phyloP scores from a whole-genome alignment of 2,797 vertebrate genomes.

The Epinephelus coioides region DNA sequence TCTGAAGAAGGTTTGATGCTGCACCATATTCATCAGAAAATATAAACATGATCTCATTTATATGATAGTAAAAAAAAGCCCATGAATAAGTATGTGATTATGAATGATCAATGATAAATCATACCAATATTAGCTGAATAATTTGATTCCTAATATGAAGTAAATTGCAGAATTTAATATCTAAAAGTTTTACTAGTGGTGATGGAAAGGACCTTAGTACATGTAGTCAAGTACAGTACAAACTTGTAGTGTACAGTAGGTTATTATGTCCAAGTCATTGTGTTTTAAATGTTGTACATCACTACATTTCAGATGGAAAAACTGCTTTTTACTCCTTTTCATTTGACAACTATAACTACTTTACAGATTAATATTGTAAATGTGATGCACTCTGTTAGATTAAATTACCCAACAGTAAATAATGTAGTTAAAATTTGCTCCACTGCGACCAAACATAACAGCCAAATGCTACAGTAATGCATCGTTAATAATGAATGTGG shows the following conservation, averaged over 20 bases:
- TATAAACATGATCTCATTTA: no score
- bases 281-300: background rate
- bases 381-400: background rate
- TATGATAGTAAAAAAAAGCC: no score
- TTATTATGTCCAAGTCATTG: background rate
- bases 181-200: no score
- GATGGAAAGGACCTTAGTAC: no score
- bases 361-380: background rate
- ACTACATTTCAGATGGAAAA: background rate
- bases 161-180: no score
- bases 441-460: background rate
- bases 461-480: constrained; percentile 13
- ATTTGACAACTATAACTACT: background rate
- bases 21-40: no score
- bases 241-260: background rate
- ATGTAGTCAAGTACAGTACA: no score
- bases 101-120: no score
- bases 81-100: no score
- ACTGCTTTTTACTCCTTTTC: background rate
- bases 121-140: no score
- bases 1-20: no score
- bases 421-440: background rate
- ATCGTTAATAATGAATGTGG: constrained; percentile 35
- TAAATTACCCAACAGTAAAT: constrained; percentile 1
- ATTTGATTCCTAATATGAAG: no score